These are phyloP conservation scores for Ophion slaviceki DNA, from an alignment of 2,888 invertebrate genomes.

Conservation along the genomic window DNA sequence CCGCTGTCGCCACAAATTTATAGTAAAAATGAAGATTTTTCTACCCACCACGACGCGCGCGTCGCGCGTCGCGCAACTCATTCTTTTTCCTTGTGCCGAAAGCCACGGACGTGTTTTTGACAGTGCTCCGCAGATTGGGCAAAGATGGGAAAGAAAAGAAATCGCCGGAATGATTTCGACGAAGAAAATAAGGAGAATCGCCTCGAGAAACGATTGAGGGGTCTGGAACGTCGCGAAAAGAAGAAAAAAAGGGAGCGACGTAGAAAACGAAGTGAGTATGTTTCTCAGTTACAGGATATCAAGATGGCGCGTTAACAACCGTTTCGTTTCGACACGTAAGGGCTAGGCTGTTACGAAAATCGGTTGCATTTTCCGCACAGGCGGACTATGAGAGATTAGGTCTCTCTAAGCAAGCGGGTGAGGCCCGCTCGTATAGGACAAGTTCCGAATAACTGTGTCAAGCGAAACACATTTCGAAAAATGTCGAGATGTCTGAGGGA, in stretches of 20 bases:
- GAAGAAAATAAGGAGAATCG: constrained; percentile 43
- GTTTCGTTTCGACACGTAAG: constrained; percentile 24
- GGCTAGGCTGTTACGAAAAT: constrained; percentile 31
- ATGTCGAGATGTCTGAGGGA: constrained; percentile 10
- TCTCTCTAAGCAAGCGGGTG: constrained; percentile 24
- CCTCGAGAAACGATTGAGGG: constrained; percentile 38
- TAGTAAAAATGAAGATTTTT: too few relatives aligned
- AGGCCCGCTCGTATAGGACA: constrained; percentile 36
- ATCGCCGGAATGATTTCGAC: constrained; percentile 28
- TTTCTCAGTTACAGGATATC: constrained; percentile 36
- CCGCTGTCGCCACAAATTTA: too few relatives aligned
- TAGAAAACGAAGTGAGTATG: constrained; percentile 40
- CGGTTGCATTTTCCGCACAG: constrained; percentile 12
- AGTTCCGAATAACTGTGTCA: constrained; percentile 36
- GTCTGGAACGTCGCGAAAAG: constrained; percentile 36
- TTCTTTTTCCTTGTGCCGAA: too few relatives aligned
- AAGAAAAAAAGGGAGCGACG: constrained; percentile 43
- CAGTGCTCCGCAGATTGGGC: constrained; percentile 13
- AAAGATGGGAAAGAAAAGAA: constrained; percentile 42
- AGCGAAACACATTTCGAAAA: constrained; percentile 13
- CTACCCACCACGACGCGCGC: too few relatives aligned
- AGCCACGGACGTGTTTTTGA: constrained; percentile 45
- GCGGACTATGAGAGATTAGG: constrained; percentile 27
- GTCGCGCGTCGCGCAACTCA: too few relatives aligned
- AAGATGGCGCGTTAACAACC: constrained; percentile 36